Evolutionary conservation across 2,113 vertebrate species (phyloP).

Genomic region (Guaruba guarouba): DNA sequence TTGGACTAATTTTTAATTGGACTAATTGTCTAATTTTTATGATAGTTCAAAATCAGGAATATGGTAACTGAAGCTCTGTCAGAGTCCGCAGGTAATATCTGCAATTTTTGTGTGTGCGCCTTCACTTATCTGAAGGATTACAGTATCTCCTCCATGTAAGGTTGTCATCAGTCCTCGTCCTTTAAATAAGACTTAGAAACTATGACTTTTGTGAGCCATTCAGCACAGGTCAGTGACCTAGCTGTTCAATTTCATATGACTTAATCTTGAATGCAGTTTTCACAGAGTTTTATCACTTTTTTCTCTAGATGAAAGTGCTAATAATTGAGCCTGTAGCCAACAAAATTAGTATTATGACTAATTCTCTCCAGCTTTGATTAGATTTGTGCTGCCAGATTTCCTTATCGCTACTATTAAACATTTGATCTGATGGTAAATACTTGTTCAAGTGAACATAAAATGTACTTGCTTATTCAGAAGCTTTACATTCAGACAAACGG

Average conservation of each 20-base stretch:
- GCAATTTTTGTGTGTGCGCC: background rate
- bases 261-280: background rate
- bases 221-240: background rate
- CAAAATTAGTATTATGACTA: background rate
- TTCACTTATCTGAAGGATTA: background rate
- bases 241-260: background rate
- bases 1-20: background rate
- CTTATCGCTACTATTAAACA: background rate
- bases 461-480: slow-evolving; percentile 43
- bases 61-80: background rate
- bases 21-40: background rate
- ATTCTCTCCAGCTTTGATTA: slow-evolving; percentile 30
- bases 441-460: slow-evolving; percentile 45
- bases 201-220: background rate
- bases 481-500: slow-evolving; percentile 31
- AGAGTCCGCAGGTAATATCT: background rate
- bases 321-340: background rate
- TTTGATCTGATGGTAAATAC: slow-evolving; percentile 53
- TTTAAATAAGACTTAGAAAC: background rate
- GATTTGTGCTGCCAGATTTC: slow-evolving; percentile 18
- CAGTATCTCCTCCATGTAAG: background rate
- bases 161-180: background rate
- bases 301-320: background rate
- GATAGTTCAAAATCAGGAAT: background rate
- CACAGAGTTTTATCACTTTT: background rate